A percentile compares a stretch with the other conserved stretches of the same genome.
These are phyloP conservation scores for Phyllotreta striolata DNA, from an alignment of 2,888 invertebrate genomes.

Conservation along the genomic window DNA sequence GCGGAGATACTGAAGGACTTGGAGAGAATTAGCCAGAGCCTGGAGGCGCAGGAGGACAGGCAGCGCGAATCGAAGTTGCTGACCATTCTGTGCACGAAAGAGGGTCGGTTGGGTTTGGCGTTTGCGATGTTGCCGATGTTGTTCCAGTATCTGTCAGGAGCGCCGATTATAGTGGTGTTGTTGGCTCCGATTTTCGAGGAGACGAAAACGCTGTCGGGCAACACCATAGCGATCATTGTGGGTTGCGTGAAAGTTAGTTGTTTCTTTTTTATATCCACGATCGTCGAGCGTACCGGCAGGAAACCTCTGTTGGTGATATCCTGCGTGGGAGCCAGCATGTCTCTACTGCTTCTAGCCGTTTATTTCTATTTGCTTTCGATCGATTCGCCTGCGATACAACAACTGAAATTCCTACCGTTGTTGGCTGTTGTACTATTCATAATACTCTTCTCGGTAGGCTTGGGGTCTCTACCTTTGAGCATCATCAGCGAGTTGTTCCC, in stretches of 20 bases:
- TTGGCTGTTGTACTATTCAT: too few relatives aligned
- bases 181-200: conserved; percentile 23
- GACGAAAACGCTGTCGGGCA: conserved; percentile 12
- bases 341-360: background rate
- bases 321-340: background rate
- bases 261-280: conserved; percentile 5
- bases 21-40: background rate
- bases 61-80: background rate
- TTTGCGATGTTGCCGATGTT: conserved; percentile 10
- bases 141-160: conserved; percentile 17
- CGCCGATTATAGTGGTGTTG: conserved; percentile 10
- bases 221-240: conserved; percentile 17
- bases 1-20: conserved; percentile 23
- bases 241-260: background rate
- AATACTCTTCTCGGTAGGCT: too few relatives aligned
- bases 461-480: too few relatives aligned
- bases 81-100: conserved; percentile 2
- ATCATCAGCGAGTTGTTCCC: conserved; percentile 5
- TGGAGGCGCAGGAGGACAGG: conserved; percentile 37
- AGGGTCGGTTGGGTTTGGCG: conserved; percentile 1
- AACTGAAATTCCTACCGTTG: too few relatives aligned
- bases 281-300: conserved; percentile 19
- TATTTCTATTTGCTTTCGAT: conserved; percentile 3
- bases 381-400: too few relatives aligned
- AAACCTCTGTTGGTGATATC: conserved; percentile 12